Conservation (phyloP, 1,140 invertebrate species). For the Caenorhabditis inopinata region DNA sequence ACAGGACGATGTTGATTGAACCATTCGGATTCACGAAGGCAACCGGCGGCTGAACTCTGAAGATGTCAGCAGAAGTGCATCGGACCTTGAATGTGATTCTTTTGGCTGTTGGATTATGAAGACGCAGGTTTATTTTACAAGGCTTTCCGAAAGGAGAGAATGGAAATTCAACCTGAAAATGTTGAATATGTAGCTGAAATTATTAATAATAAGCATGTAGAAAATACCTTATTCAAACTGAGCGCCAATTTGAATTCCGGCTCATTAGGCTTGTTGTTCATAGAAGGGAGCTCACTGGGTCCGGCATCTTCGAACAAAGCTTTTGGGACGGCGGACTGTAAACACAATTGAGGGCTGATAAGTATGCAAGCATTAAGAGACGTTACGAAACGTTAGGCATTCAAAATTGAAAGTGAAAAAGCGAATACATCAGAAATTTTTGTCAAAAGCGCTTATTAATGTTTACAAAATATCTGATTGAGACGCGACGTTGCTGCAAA, state of each 20-base stretch:
- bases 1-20: not conserved
- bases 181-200: not conserved
- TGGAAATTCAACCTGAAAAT: not conserved
- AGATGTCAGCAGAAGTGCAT: constrained; percentile 35
- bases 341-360: too few relatives aligned
- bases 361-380: too few relatives aligned
- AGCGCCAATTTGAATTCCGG: not conserved
- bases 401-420: not conserved
- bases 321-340: too few relatives aligned
- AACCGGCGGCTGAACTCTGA: constrained; percentile 41
- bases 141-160: not conserved
- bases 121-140: not conserved
- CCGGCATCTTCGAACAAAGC: not conserved
- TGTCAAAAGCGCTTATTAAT: not conserved
- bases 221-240: not conserved
- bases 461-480: too few relatives aligned
- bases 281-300: not conserved
- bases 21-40: constrained; percentile 18
- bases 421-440: not conserved
- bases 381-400: not conserved
- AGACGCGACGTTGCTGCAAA: too few relatives aligned
- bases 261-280: not conserved
- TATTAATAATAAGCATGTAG: too few relatives aligned
- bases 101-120: not conserved
- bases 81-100: constrained; percentile 22